A percentile compares a stretch with the other conserved stretches of the same genome.
Evolutionary conservation across 1,140 invertebrate species (phyloP).

Genomic region (Sitobion miscanthi): DNA sequence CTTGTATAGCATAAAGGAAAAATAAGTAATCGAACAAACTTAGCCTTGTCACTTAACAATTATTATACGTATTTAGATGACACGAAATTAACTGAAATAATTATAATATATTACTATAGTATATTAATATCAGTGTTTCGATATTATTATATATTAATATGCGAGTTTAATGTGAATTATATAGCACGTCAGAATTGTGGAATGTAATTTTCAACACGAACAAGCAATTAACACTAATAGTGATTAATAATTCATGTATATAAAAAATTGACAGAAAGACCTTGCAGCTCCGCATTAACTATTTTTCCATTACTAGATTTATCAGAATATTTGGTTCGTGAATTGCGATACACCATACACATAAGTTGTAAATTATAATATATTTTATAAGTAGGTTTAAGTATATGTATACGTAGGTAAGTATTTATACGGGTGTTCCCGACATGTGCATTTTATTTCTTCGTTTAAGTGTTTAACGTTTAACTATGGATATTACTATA

Average conservation of each 20-base stretch:
- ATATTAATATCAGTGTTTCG: background rate
- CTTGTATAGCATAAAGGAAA: background rate
- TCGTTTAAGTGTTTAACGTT: background rate
- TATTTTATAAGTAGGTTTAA: background rate
- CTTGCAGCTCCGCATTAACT: background rate
- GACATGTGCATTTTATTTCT: background rate
- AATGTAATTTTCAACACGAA: conserved; percentile 29
- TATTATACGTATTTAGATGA: conserved; percentile 20
- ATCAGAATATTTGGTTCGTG: background rate
- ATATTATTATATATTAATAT: background rate
- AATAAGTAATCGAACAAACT: background rate
- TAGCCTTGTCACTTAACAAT: conserved; percentile 7
- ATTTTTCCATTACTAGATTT: background rate
- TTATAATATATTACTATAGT: background rate
- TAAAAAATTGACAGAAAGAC: background rate
- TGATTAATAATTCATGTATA: conserved; percentile 1
- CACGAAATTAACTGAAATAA: conserved; percentile 7
- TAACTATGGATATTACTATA: background rate
- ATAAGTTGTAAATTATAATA: background rate
- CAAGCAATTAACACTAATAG: conserved; percentile 18
- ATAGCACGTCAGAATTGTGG: background rate
- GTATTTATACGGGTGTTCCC: background rate
- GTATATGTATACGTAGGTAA: background rate
- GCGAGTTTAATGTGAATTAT: background rate
- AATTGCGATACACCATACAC: background rate